Percentiles rank a stretch among this genome's conserved stretches.
Conservation (phyloP, 2,797 vertebrate genomes). For the Carduelis carduelis region DNA sequence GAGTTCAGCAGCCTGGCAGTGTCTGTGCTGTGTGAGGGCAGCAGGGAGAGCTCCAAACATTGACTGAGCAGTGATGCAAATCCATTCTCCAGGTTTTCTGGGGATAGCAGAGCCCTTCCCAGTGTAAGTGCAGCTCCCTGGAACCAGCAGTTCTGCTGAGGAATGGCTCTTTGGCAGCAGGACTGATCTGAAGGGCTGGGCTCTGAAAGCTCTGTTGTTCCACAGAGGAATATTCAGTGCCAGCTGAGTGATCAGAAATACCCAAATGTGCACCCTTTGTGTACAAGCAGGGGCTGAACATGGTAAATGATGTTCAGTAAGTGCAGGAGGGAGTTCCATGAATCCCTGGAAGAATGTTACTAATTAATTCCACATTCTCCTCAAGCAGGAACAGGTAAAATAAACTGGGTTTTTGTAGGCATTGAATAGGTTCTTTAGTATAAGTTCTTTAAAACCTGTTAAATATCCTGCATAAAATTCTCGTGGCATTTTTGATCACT, state of each 20-base stretch:
- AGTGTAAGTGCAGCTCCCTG: background rate
- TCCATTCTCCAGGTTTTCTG: background rate
- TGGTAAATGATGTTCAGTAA: background rate
- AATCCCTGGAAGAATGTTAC: background rate
- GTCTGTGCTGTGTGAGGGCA: background rate
- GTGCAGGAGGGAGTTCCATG: background rate
- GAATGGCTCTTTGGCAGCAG: background rate
- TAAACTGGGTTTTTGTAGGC: background rate
- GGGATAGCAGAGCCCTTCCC: background rate
- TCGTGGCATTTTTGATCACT: fast-evolving
- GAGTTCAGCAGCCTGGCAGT: background rate
- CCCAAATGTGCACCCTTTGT: background rate
- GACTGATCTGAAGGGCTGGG: background rate
- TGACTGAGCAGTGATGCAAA: background rate
- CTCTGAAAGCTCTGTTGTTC: background rate
- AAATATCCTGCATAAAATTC: background rate
- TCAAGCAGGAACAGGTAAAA: background rate
- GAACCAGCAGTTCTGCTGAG: background rate
- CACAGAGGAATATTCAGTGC: background rate
- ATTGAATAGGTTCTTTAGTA: background rate
- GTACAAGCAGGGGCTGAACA: background rate
- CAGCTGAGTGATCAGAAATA: background rate
- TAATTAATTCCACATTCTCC: background rate
- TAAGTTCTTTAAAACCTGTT: background rate
- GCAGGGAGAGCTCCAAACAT: background rate